phyloP scores from a whole-genome alignment of 2,888 invertebrate genomes.

The Lasioglossum vierecki region DNA sequence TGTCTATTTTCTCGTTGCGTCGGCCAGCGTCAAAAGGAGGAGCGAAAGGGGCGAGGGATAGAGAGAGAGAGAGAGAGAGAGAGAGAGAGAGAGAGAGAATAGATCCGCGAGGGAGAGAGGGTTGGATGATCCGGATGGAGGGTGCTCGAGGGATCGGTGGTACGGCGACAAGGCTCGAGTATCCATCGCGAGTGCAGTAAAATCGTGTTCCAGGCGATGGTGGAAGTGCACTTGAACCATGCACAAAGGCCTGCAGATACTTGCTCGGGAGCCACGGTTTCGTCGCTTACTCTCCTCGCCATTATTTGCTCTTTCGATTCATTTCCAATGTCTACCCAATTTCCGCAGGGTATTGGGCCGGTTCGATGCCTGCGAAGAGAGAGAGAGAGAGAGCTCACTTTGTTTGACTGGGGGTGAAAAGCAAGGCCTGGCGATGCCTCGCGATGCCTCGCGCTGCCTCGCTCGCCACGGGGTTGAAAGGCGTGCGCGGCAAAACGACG shows the following conservation, averaged over 20 bases:
- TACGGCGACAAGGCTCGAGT: slow-evolving; percentile 44
- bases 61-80: neutral
- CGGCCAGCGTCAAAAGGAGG: neutral
- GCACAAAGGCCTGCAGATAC: slow-evolving; percentile 53
- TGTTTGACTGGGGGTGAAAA: slow-evolving; percentile 70
- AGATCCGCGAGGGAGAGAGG: slow-evolving; percentile 3
- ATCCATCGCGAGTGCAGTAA: slow-evolving; percentile 62
- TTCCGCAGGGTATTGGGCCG: slow-evolving; percentile 72
- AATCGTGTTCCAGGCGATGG: slow-evolving; percentile 65
- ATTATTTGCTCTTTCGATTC: slow-evolving; percentile 79
- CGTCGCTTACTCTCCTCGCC: slow-evolving; percentile 37
- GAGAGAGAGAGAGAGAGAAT: neutral
- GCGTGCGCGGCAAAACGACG: slow-evolving; percentile 1
- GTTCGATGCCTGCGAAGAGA: slow-evolving; percentile 38
- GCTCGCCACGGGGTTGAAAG: slow-evolving; percentile 21
- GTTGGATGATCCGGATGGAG: slow-evolving; percentile 61
- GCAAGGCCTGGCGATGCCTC: slow-evolving; percentile 37
- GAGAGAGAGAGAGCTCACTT: slow-evolving; percentile 48
- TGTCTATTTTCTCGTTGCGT: slow-evolving; percentile 2
- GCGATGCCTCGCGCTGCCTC: neutral
- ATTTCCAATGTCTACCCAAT: slow-evolving; percentile 79
- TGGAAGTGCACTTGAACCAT: slow-evolving; percentile 63
- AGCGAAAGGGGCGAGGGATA: neutral
- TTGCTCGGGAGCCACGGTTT: neutral
- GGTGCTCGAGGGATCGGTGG: slow-evolving; percentile 55